Conservation (phyloP, 1,140 invertebrate genomes). For the Zeugodacus cucurbitae region DNA sequence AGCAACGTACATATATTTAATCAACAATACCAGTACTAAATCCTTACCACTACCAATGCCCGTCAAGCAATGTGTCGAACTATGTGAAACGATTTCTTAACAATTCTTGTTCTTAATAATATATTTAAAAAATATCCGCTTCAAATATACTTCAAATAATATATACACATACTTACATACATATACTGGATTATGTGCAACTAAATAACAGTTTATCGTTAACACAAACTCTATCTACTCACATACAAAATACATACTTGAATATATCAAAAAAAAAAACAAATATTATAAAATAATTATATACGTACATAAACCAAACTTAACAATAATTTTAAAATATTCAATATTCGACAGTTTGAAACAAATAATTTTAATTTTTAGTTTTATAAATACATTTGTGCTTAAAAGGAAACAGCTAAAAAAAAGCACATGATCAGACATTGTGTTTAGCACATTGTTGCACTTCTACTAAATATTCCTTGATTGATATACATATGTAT, state of each 20-base stretch:
- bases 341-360: background rate
- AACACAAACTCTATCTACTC: too few species aligned
- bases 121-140: background rate
- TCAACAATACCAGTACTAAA: constrained; percentile 5
- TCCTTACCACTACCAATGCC: background rate
- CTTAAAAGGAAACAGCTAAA: background rate
- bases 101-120: background rate
- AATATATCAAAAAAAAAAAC: background rate
- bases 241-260: too few species aligned
- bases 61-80: background rate
- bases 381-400: background rate
- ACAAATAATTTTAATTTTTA: background rate
- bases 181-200: too few species aligned
- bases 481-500: background rate
- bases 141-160: background rate
- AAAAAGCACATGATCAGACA: too few species aligned
- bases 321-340: background rate
- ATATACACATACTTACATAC: too few species aligned
- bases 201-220: too few species aligned
- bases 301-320: background rate
- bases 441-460: background rate
- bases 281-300: background rate
- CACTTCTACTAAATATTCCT: background rate
- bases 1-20: background rate
- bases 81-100: background rate